Conservation (phyloP, 2,113 vertebrate genomes). For the Rattus rattus region DNA sequence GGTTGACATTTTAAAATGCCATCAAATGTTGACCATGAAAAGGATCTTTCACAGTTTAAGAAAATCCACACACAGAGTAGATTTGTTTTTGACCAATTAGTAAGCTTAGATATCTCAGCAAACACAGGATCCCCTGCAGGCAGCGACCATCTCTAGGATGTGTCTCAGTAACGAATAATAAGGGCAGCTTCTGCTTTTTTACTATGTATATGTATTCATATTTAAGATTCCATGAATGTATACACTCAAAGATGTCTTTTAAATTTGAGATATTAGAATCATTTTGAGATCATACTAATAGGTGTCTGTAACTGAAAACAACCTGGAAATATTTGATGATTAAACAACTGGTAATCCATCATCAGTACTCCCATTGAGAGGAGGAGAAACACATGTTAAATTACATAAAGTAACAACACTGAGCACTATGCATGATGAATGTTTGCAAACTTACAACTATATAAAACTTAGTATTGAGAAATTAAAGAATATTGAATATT, state of each 20-base stretch:
- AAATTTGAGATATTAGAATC: neutral
- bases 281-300: neutral
- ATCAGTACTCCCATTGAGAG: neutral
- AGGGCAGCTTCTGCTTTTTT: neutral
- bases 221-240: neutral
- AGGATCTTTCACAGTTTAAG: conserved; percentile 75
- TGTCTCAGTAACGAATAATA: neutral
- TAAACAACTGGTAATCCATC: conserved; percentile 39
- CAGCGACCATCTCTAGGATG: conserved; percentile 20
- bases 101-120: conserved; percentile 66
- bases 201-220: neutral
- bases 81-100: conserved; percentile 75
- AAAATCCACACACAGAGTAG: conserved; percentile 47
- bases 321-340: conserved; percentile 14
- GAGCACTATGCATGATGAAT: neutral
- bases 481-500: neutral
- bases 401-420: conserved; percentile 15
- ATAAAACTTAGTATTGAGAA: neutral
- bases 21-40: conserved; percentile 68
- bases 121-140: conserved; percentile 32
- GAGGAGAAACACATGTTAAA: neutral
- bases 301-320: neutral
- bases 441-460: neutral
- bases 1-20: conserved; percentile 79
- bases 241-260: neutral